Evolutionary conservation across 2,113 vertebrate genomes (phyloP), one percentile per base, ranked within the genome.

Genomic region (Ailurus styani): DNA sequence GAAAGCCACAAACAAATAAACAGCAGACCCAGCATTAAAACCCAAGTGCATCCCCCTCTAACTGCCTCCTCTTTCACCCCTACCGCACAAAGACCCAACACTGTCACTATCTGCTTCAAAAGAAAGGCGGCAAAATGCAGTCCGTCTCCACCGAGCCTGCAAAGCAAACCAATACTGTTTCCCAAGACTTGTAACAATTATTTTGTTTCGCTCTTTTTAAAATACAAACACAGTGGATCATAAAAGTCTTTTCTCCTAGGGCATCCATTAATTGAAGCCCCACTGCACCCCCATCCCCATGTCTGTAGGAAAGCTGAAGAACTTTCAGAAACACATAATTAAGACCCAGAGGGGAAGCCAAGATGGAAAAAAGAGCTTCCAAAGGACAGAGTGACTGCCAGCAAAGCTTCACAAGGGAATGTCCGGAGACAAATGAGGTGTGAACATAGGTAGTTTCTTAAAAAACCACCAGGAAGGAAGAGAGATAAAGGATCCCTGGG

Each of bases 271-370:
- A 52, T 40, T 47, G 82, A 96, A 81, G 4, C 11, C 50, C 27
- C 78, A 68, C 21, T 17, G 29, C 42, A 75, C 4, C 29, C 23
- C 20, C 72, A 85, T 73, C 52, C 8, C 15, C 2, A 2, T 6
- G 7, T 75, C 83, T 81, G 20, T 17, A 82, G 55, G 47, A 89
- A 66, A 87, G 83, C 66, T 47, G 84, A 50, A 66, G 66, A 75
- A 62, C 72, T 62, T 79, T 90, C 60, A 40, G 87, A 96, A 93
- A 95, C 50, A 95, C 68, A 31, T 72, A 83, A 96, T 96, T 85
- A 96, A 94, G 96, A 91, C 91, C 81, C 90, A 91, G 64, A 89
- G 50, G 90, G 73, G 93, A 95, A 72, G 94, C 83, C n/a, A 90
- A 55, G 60, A 90, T 23, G 78, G 66, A 87, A 84, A 94, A 72